Conservation (phyloP, 2,797 vertebrate genomes). For the Notoglanidium macrostoma region DNA sequence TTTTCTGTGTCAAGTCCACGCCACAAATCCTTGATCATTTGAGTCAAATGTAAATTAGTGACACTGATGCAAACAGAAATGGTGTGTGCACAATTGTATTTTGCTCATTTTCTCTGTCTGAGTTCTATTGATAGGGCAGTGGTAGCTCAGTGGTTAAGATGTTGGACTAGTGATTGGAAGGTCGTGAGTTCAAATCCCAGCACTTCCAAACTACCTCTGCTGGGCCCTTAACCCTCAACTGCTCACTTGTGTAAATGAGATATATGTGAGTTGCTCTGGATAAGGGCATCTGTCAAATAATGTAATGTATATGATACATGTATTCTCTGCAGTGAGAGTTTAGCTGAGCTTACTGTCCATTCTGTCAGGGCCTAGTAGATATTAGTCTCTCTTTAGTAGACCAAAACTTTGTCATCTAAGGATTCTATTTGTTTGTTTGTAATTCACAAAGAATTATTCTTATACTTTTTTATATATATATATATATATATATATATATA, state of each 20-base stretch:
- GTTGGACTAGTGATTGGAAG: too few species aligned
- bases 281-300: too few species aligned
- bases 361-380: background rate
- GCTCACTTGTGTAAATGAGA: too few species aligned
- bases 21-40: constrained; percentile 31
- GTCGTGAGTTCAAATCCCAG: too few species aligned
- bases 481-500: too few species aligned
- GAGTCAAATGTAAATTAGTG: constrained; percentile 47
- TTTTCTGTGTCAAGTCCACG: background rate
- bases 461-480: background rate
- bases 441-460: background rate
- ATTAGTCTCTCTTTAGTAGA: background rate
- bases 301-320: too few species aligned
- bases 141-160: too few species aligned
- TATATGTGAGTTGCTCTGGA: too few species aligned
- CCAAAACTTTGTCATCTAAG: background rate
- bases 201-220: too few species aligned
- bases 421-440: background rate
- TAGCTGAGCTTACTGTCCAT: constrained; percentile 19
- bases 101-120: constrained; percentile 11
- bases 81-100: constrained; percentile 33
- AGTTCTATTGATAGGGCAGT: too few species aligned
- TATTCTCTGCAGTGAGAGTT: constrained; percentile 8
- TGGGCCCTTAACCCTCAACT: too few species aligned
- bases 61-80: constrained; percentile 38